These are phyloP conservation scores for Crax fasciolata DNA, from an alignment of 2,797 vertebrate genomes.

Conservation along the genomic window DNA sequence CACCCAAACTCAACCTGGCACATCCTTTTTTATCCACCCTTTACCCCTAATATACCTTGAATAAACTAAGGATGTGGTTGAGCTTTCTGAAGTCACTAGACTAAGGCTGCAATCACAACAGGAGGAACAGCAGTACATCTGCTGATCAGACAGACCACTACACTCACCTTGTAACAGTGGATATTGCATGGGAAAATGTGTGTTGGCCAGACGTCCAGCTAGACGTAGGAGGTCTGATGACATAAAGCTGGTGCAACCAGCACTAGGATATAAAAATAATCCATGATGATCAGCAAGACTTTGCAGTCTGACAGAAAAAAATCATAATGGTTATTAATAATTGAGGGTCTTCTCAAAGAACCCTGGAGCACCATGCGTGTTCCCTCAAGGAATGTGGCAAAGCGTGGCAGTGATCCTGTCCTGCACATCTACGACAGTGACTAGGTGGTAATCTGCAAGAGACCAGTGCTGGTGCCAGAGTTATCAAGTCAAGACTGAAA, in stretches of 20 bases:
- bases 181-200: not conserved
- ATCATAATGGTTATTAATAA: slow-evolving; percentile 51
- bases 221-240: not conserved
- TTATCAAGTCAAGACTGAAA: slow-evolving; percentile 51
- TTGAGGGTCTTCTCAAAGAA: slow-evolving; percentile 14
- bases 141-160: not conserved
- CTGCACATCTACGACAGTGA: slow-evolving; percentile 39
- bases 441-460: slow-evolving; percentile 18
- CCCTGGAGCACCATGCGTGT: not conserved
- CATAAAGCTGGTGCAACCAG: not conserved
- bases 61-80: not conserved
- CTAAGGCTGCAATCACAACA: not conserved
- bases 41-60: not conserved
- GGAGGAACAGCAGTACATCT: not conserved
- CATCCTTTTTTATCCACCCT: not conserved
- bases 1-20: accelerated
- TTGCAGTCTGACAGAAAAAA: not conserved
- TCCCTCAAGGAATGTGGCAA: not conserved
- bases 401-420: slow-evolving; percentile 51
- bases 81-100: not conserved
- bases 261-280: not conserved
- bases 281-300: not conserved
- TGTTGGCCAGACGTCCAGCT: not conserved
- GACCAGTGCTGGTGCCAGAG: not conserved
- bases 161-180: not conserved